phyloP scores from a whole-genome alignment of 2,113 vertebrate species.

The Stomatorhinus ivindoensis region DNA sequence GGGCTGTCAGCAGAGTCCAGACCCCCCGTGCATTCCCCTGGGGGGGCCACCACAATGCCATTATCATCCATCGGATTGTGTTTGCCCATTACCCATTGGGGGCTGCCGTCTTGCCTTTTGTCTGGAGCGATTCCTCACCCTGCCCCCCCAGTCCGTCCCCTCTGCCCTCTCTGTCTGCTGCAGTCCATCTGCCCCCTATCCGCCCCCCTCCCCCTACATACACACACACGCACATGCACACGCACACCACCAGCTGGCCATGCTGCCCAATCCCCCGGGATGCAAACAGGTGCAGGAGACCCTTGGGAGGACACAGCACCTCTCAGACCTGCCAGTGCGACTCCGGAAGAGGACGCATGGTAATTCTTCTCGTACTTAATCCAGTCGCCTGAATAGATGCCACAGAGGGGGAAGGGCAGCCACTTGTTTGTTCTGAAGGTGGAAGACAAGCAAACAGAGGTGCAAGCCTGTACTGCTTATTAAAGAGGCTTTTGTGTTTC shows the following conservation, averaged over 20 bases:
- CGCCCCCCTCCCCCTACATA: conserved; percentile 26
- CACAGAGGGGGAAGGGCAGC: not conserved
- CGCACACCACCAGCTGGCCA: conserved; percentile 54
- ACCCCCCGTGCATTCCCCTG: conserved; percentile 23
- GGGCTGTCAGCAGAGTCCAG: not conserved
- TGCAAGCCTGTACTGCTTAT: not conserved
- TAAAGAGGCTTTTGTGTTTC: not conserved
- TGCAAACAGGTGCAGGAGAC: conserved; percentile 48
- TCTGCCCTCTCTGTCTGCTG: conserved; percentile 38
- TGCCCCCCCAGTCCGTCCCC: conserved; percentile 40
- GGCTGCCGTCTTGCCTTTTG: conserved; percentile 52
- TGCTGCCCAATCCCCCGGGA: conserved; percentile 36
- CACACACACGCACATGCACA: conserved; percentile 24
- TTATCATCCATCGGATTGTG: conserved; percentile 58
- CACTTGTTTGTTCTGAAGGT: not conserved
- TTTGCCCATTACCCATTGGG: conserved; percentile 53
- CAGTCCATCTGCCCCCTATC: conserved; percentile 53
- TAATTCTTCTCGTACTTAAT: conserved; percentile 25
- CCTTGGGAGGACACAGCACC: conserved; percentile 35
- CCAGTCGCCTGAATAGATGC: conserved; percentile 31
- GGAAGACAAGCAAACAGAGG: not conserved
- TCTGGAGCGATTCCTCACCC: conserved; percentile 50
- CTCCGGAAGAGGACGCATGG: conserved; percentile 14
- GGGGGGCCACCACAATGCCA: conserved; percentile 50
- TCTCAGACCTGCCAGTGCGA: conserved; percentile 38